Percentiles rank a stretch among this genome's conserved stretches.
phyloP scores from a whole-genome alignment of 2,888 invertebrate genomes.

The Bembecia ichneumoniformis region DNA sequence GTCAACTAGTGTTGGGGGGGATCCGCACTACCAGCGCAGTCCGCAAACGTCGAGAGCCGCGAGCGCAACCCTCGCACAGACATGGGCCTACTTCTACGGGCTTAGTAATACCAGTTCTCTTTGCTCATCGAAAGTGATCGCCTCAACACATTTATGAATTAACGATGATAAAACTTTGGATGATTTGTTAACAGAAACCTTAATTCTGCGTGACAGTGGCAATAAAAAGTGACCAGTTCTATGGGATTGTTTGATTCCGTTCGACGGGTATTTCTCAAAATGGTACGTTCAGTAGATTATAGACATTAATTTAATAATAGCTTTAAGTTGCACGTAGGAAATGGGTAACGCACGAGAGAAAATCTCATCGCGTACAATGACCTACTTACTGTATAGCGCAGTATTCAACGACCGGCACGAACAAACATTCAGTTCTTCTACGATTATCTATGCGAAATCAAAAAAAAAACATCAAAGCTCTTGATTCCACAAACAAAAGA shows the following conservation, averaged over 20 bases:
- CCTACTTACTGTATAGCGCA: slow-evolving; percentile 34
- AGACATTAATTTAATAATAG: neutral
- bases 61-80: slow-evolving; percentile 43
- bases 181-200: slow-evolving; percentile 23
- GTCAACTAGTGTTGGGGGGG: slow-evolving; percentile 54
- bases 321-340: neutral
- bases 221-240: slow-evolving; percentile 39
- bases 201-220: slow-evolving; percentile 45
- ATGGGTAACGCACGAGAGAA: slow-evolving; percentile 24
- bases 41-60: slow-evolving; percentile 41
- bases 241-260: slow-evolving; percentile 34
- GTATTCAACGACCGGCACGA: slow-evolving; percentile 29
- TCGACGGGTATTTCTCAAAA: slow-evolving; percentile 27
- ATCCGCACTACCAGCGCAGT: slow-evolving; percentile 35
- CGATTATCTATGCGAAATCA: slow-evolving; percentile 8
- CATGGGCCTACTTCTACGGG: slow-evolving; percentile 38
- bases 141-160: slow-evolving; percentile 39
- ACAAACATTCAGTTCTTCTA: slow-evolving; percentile 18
- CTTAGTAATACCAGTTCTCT: slow-evolving; percentile 28
- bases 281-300: slow-evolving; percentile 34
- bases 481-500: slow-evolving; percentile 3
- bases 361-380: slow-evolving; percentile 39
- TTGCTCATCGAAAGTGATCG: slow-evolving; percentile 43
- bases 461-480: neutral
- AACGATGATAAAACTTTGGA: slow-evolving; percentile 45